Evolutionary conservation across 1,140 invertebrate species (phyloP).

Genomic region (Ectropis grisescens): DNA sequence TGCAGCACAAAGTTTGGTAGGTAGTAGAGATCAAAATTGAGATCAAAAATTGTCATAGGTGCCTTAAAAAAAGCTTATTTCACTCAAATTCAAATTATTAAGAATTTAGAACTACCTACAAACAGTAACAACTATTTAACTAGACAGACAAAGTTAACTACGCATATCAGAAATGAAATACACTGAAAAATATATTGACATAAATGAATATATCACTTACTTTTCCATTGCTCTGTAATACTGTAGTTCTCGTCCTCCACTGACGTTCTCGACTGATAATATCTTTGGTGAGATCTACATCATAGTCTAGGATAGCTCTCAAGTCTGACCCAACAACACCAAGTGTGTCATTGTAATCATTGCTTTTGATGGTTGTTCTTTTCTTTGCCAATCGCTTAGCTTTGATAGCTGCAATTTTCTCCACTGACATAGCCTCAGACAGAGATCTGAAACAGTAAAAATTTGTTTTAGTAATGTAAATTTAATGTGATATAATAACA

Average conservation of each 20-base stretch:
- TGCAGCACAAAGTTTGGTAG: too few species aligned
- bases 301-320: constrained; percentile 92
- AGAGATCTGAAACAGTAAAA: constrained; percentile 84
- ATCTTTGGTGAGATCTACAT: constrained; percentile 95
- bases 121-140: too few species aligned
- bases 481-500: neutral
- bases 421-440: constrained; percentile 96
- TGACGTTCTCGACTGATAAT: constrained; percentile 95
- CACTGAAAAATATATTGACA: too few species aligned
- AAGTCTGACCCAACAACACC: constrained; percentile 84
- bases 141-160: too few species aligned
- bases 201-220: constrained; percentile 51
- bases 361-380: constrained; percentile 94
- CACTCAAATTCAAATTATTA: too few species aligned
- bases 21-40: too few species aligned
- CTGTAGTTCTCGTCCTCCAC: constrained; percentile 95
- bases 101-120: too few species aligned
- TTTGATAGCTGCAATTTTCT: constrained; percentile 98
- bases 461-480: neutral
- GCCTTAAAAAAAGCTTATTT: too few species aligned
- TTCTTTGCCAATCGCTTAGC: constrained; percentile 97
- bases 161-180: too few species aligned
- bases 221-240: constrained; percentile 95
- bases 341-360: constrained; percentile 81
- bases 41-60: too few species aligned